phyloP scores from a whole-genome alignment of 2,888 invertebrate species.

The Mythimna lalbum region DNA sequence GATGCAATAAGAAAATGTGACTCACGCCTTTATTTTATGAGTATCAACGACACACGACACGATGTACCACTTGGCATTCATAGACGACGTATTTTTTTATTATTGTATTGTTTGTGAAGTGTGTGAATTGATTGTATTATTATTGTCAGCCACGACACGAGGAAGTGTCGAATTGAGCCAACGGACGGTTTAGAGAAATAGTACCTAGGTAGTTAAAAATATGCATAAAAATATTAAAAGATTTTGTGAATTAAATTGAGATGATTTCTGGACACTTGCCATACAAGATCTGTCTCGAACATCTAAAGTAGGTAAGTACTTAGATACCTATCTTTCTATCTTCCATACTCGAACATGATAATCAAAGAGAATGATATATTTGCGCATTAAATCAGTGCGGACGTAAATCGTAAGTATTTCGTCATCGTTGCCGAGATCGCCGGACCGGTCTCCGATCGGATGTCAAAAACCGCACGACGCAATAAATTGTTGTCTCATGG shows the following conservation, averaged over 20 bases:
- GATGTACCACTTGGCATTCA: conserved; percentile 54
- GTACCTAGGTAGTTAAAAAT: no score
- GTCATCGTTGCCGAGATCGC: conserved; percentile 73
- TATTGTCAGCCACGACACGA: conserved; percentile 29
- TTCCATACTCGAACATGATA: conserved; percentile 32
- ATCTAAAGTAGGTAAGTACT: conserved; percentile 1
- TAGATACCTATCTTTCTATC: no score
- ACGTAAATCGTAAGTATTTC: conserved; percentile 78
- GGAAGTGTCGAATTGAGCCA: conserved; percentile 14
- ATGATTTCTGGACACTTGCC: conserved; percentile 53
- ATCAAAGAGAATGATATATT: conserved; percentile 65
- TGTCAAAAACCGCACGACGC: conserved; percentile 89
- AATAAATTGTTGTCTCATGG: conserved; percentile 89
- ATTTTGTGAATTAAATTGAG: conserved; percentile 29
- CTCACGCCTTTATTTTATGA: conserved; percentile 54
- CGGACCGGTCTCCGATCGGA: conserved; percentile 82
- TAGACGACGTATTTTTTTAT: conserved; percentile 57
- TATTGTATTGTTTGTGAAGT: conserved; percentile 58
- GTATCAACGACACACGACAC: conserved; percentile 55
- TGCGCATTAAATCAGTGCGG: conserved; percentile 63
- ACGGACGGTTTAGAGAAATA: conserved; percentile 11
- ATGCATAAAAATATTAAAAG: neutral
- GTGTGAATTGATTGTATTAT: conserved; percentile 44
- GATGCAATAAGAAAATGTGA: conserved; percentile 74
- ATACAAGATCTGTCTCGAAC: conserved; percentile 53